Evolutionary conservation across 2,113 vertebrate species (phyloP).

Genomic region (Otolemur garnettii): DNA sequence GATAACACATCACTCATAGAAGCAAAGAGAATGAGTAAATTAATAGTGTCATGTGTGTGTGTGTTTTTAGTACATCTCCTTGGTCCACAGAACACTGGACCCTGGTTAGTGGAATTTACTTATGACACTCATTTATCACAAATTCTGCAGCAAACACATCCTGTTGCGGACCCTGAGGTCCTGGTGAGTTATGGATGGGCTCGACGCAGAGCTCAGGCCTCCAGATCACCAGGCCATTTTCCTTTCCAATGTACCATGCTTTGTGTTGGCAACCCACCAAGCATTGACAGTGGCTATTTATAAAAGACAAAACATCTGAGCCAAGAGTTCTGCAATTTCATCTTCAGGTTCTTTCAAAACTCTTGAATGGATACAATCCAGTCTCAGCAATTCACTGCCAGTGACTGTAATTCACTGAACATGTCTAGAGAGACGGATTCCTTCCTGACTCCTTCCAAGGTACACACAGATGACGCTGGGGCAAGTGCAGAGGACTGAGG

Average conservation of each 20-base stretch:
- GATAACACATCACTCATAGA: neutral
- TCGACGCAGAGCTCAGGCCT: neutral
- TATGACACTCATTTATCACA: neutral
- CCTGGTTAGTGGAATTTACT: neutral
- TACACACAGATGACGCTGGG: neutral
- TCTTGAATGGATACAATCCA: conserved; percentile 41
- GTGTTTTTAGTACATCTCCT: neutral
- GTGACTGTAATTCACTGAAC: neutral
- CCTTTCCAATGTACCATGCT: conserved; percentile 1
- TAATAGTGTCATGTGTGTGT: too few species aligned
- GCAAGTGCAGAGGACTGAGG: neutral
- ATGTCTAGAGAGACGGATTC: neutral
- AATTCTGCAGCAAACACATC: neutral
- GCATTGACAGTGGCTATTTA: conserved; percentile 45
- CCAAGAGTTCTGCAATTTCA: conserved; percentile 60
- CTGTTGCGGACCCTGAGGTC: neutral
- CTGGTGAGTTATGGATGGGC: neutral
- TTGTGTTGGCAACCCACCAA: conserved; percentile 42
- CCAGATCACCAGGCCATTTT: neutral
- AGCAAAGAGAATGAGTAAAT: neutral
- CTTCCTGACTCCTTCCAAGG: neutral
- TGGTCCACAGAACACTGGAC: neutral
- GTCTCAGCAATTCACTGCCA: neutral
- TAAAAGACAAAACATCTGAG: conserved; percentile 41
- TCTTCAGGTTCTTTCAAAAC: conserved; percentile 44